phyloP scores from a whole-genome alignment of 2,113 vertebrate species.

The Heterotilapia buettikoferi region DNA sequence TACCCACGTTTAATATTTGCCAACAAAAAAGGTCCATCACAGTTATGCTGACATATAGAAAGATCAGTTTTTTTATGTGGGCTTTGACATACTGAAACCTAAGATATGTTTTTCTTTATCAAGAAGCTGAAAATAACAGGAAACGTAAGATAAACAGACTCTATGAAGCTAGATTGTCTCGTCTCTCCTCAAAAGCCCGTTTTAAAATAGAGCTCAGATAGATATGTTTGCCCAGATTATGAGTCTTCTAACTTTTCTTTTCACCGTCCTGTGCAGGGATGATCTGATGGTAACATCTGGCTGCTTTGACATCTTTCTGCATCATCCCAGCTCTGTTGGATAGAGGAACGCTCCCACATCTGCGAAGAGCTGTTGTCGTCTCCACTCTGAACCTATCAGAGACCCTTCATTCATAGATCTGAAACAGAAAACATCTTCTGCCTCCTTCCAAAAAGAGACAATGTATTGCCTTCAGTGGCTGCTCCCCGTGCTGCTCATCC shows the following conservation, averaged over 20 bases:
- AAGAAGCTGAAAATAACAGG: neutral
- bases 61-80: neutral
- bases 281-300: conserved; percentile 25
- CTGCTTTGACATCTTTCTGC: neutral
- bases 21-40: neutral
- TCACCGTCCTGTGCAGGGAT: conserved; percentile 12
- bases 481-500: conserved; percentile 96
- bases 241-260: neutral
- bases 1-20: neutral
- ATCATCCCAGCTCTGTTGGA: conserved; percentile 10
- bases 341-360: neutral
- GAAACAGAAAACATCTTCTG: neutral
- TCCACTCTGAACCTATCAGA: neutral
- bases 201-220: neutral
- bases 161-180: neutral
- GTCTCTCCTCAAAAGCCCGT: neutral
- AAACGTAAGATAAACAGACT: neutral
- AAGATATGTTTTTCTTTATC: neutral
- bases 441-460: neutral
- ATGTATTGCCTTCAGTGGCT: conserved; percentile 99
- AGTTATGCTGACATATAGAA: neutral
- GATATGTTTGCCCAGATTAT: neutral
- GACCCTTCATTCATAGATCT: neutral
- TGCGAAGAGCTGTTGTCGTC: neutral
- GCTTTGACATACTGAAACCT: neutral